Base-by-base conservation (phyloP, 2,888 invertebrate genomes). In the Gnatocerus cornutus region DNA sequence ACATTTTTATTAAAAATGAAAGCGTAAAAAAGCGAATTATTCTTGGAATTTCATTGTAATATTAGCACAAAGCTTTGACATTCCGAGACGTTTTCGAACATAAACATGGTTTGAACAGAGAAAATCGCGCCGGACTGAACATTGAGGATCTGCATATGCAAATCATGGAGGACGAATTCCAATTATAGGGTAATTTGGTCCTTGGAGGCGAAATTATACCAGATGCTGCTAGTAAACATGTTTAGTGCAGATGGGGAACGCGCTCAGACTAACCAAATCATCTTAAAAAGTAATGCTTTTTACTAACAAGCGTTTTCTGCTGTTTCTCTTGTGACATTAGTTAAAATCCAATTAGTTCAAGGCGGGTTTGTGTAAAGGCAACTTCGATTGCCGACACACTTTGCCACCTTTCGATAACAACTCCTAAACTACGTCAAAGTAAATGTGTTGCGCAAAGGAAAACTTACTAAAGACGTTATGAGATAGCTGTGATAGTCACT, bases 401-500 rank as follows among this genome's bases (percentile, higher is more conserved):
- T 33, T n/a, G 13, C 10, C 33, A 53, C 33, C 53, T 30, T 53
- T 4, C 5, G 8, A 33, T 55, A 1, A 13, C 12, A n/a, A 9
- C 43, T 65, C 56, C n/a, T 29, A 8, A 55, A 21, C 46, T 8
- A 37, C 10, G 41, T 43, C 46, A 29, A 62, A 53, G 50, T 27
- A 50, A 56, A 58, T 33, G 43, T 43, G 61, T 63, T 9, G 62
- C 45, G 45, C 13, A 39, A 72, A 61, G 21, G 76, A 69, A 41
- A 12, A 84, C 88, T 89, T 87, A 95, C 95, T 87, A 98, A 85
- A 1, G 96, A 95, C 0, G 97, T 97, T 76, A 97, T 93, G 78
- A 98, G 90, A 83, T 96, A 98, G 85, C 96, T 96, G 85, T 97
- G 96, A 83, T 96, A 94, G 83, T 96, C 95, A 73, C 96, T 96